phyloP scores from a whole-genome alignment of 2,888 invertebrate species.

The Cabera pusaria region DNA sequence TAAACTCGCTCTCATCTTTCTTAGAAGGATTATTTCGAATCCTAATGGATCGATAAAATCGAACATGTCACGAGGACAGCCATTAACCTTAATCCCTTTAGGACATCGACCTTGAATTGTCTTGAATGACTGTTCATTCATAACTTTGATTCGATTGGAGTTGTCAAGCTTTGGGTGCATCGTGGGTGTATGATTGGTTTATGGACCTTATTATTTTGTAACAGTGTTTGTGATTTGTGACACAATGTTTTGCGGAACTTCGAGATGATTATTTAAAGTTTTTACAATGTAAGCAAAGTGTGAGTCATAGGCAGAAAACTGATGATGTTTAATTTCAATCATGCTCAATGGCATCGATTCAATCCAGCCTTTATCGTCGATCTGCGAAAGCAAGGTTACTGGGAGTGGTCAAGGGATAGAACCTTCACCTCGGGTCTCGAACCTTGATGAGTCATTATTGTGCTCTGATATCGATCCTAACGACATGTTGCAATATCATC shows the following conservation, averaged over 20 bases:
- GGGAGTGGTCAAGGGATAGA: slow-evolving; percentile 76
- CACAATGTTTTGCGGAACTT: slow-evolving; percentile 14
- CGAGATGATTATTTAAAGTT: slow-evolving; percentile 10
- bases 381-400: slow-evolving; percentile 73
- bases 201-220: slow-evolving; percentile 19
- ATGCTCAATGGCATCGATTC: slow-evolving; percentile 45
- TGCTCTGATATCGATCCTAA: slow-evolving; percentile 71
- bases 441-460: slow-evolving; percentile 68
- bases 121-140: slow-evolving; percentile 30
- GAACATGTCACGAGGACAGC: slow-evolving; percentile 49
- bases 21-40: slow-evolving; percentile 40
- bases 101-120: slow-evolving; percentile 63
- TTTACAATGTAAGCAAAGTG: slow-evolving; percentile 10
- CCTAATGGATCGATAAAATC: slow-evolving; percentile 62
- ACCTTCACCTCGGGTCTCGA: slow-evolving; percentile 59
- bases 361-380: slow-evolving; percentile 58
- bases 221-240: slow-evolving; percentile 1
- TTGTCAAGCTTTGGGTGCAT: slow-evolving; percentile 34
- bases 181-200: slow-evolving; percentile 21
- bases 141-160: slow-evolving; percentile 52
- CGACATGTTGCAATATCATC: slow-evolving; percentile 55
- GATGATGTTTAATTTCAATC: slow-evolving; percentile 46
- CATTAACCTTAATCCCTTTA: slow-evolving; percentile 70
- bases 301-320: slow-evolving; percentile 37
- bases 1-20: slow-evolving; percentile 54